Percentiles rank a stretch among this genome's conserved stretches.
Conservation (phyloP, 64 coral and sea anemone genomes). For the Hydrozoanthus tunicans region DNA sequence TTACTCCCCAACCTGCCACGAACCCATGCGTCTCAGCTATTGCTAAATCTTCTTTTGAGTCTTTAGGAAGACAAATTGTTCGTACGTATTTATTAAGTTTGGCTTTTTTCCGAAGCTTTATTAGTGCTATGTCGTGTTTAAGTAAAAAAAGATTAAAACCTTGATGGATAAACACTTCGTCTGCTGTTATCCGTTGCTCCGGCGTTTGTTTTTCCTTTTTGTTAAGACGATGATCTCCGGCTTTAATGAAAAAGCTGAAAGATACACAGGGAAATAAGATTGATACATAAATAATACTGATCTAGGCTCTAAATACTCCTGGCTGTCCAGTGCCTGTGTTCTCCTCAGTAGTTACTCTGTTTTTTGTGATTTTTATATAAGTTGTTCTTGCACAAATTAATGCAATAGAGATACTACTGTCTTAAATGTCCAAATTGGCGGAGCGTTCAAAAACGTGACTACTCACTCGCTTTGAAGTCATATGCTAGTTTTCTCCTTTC, state of each 20-base stretch:
- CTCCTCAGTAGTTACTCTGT: no score
- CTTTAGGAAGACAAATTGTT: slow-evolving; percentile 66
- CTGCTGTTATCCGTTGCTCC: slow-evolving; percentile 24
- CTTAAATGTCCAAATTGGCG: no score
- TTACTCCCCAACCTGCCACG: slow-evolving; percentile 69
- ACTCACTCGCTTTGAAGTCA: no score
- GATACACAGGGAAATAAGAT: background rate
- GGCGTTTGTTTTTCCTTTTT: background rate
- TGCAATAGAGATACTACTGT: no score
- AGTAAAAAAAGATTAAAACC: background rate
- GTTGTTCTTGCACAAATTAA: no score
- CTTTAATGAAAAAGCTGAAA: slow-evolving; percentile 44
- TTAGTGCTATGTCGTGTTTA: slow-evolving; percentile 60
- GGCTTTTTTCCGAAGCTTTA: slow-evolving; percentile 44
- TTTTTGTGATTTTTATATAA: no score
- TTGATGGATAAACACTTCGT: slow-evolving; percentile 38
- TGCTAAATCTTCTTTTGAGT: slow-evolving; percentile 45
- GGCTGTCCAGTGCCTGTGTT: background rate
- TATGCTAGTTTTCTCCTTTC: no score
- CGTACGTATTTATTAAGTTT: slow-evolving; percentile 65
- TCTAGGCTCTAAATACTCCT: background rate
- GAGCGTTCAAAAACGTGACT: no score
- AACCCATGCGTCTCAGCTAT: slow-evolving; percentile 35
- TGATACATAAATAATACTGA: background rate
- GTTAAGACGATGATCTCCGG: slow-evolving; percentile 50